Conservation (phyloP, 2,888 invertebrate genomes). For the Masnerella sp. region DNA sequence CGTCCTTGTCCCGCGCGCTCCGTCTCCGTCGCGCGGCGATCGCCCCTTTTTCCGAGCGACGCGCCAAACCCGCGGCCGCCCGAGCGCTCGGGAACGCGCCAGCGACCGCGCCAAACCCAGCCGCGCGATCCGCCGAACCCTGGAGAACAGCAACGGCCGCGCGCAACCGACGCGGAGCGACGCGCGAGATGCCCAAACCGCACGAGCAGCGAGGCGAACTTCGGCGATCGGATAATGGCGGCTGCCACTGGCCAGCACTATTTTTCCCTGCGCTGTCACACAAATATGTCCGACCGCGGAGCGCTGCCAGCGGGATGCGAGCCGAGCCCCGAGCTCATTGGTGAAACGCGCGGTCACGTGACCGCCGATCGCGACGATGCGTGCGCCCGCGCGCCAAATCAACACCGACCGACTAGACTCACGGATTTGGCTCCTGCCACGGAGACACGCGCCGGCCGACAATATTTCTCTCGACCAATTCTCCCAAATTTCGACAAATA, state of each 20-base stretch:
- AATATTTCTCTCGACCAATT: no score
- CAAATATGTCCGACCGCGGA: slow-evolving; percentile 81
- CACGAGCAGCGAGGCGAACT: slow-evolving; percentile 69
- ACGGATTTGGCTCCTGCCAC: slow-evolving; percentile 65
- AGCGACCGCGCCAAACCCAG: slow-evolving; percentile 1
- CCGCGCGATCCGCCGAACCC: slow-evolving; percentile 4
- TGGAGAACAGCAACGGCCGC: slow-evolving; percentile 26
- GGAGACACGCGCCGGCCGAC: no score
- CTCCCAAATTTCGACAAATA: no score
- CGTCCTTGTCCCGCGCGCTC: slow-evolving; percentile 47
- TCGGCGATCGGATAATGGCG: slow-evolving; percentile 91
- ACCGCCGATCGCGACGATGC: slow-evolving; percentile 58
- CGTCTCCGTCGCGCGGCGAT: slow-evolving; percentile 2
- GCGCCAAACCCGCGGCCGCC: slow-evolving; percentile 2
- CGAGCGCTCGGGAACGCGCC: neutral
- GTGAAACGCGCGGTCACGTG: slow-evolving; percentile 78
- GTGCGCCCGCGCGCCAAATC: slow-evolving; percentile 74
- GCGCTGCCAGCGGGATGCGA: slow-evolving; percentile 73
- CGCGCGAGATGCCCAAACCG: slow-evolving; percentile 66
- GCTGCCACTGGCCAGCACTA: slow-evolving; percentile 94
- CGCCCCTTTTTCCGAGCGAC: slow-evolving; percentile 3
- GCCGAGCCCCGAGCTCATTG: slow-evolving; percentile 77
- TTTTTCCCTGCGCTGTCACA: slow-evolving; percentile 91
- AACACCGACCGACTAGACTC: slow-evolving; percentile 76
- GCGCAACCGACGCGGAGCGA: no score